Evolutionary conservation across 2,797 vertebrate genomes (phyloP), one percentile per base, ranked within the genome.

Genomic region (Myotis findleyi): DNA sequence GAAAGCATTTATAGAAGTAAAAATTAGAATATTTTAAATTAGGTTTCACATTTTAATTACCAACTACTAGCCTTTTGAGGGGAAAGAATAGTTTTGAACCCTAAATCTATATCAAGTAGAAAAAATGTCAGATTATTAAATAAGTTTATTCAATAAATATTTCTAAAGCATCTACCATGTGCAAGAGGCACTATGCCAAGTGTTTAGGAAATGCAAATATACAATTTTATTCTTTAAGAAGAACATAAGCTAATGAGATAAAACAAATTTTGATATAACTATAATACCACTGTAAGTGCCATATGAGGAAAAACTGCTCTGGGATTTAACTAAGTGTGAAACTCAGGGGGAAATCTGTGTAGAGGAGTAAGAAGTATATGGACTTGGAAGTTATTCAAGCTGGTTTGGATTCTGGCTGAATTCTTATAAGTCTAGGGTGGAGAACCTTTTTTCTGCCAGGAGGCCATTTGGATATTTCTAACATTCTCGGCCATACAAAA

Each of bases 201-300:
- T 75, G 53, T 38, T 93, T 89, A 69, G 30, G 68, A 95, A 94
- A 83, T 76, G 89, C 30, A 82, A 91, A 95, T 33, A 73, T 30
- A 64, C 13, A 84, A 87, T 18, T 23, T 47, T 94, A 64, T 44
- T 76, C 72, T 69, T 84, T 91, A 93, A 95, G 69, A 85, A 36
- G 5, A 84, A 62, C 12, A 87, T 17, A 85, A 18, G 84, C 55
- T 87, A 90, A 64, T 62, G 77, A 93, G 66, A 93, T 84, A 91
- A 93, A 69, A 93, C 59, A 51, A 89, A 94, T 92, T 81, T 91
- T 89, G 55, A 89, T 25, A 75, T 79, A 81, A 86, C 57, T 95
- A 10, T 81, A 79, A 89, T 49, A 80, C 17, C 41, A 87, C 16
- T 17, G 1, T 84, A 85, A 89, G 55, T 66, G 13, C 81, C 77